Evolutionary conservation across 2,888 invertebrate species (phyloP), one percentile per base, ranked within the genome.

Genomic region (Spialia ferax): DNA sequence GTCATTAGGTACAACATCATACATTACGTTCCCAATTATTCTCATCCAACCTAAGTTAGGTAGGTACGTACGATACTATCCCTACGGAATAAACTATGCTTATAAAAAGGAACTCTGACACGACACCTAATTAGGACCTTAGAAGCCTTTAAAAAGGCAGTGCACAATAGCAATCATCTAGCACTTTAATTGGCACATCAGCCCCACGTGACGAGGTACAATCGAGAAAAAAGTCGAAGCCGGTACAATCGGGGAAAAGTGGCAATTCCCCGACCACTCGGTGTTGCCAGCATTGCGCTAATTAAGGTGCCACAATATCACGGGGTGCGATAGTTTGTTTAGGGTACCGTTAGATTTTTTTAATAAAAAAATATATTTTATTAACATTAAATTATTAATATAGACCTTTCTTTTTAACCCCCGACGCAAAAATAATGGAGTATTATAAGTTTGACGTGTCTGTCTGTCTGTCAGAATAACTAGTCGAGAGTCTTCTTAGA

Each of bases 201-300:
- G 69, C 74, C 75, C 77, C 78, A 77, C 79, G 78, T 80, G 79
- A 74, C 73, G 67, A 13, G 70, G 69, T 71, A 74, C 73, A 73
- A 74, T 75, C 79, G 79, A 73, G 75, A 70, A 77, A 75, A 78
- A 78, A 78, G 77, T 77, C 78, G 78, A 75, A 71, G 74, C 73
- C 74, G 75, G 74, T 74, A 78, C 79, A 79, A 78, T 77, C 74
- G 73, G 73, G 77, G 75, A 75, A 45, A 84, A 87, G 87, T 86
- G 87, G 83, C 86, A 87, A 86, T 87, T 83, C 79, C 82, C 77
- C 80, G 74, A 77, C 81, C 82, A 81, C 84, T 84, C 74, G 72
- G 78, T 80, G 80, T 79, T 82, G 80, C 79, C 73, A 80, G 79
- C 75, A 79, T 75, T 75, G 79, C 81, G 77, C 86, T 88, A 89